These are phyloP conservation scores for Cataglyphis rosenhaueri DNA, from an alignment of 2,888 invertebrate species.

Conservation along the genomic window DNA sequence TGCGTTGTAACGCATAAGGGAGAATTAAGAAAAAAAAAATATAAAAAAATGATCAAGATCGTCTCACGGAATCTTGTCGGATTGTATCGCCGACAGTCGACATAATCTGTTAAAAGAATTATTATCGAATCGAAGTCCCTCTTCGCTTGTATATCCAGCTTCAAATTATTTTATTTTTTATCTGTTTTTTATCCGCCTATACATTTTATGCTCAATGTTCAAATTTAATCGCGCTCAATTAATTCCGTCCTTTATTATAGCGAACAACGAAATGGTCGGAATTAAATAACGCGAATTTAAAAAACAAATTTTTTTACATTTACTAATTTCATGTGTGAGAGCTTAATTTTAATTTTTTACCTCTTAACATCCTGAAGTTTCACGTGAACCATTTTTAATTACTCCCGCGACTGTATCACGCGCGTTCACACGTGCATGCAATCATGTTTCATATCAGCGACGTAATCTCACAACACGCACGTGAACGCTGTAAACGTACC, in stretches of 20 bases:
- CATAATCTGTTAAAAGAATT: conserved; percentile 44
- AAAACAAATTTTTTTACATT: conserved; percentile 32
- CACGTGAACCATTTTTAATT: conserved; percentile 38
- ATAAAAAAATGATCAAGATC: conserved; percentile 44
- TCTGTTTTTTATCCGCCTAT: background rate
- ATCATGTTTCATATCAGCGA: conserved; percentile 37
- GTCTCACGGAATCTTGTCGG: conserved; percentile 29
- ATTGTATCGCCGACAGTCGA: conserved; percentile 33
- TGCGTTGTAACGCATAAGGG: conserved; percentile 54
- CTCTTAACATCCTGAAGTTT: background rate
- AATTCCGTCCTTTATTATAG: background rate
- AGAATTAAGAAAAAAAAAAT: conserved; percentile 51
- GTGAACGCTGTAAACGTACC: conserved; percentile 1
- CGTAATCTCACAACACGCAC: conserved; percentile 38
- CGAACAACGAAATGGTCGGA: background rate
- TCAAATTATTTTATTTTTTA: background rate
- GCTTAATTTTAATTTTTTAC: conserved; percentile 24
- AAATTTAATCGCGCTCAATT: conserved; percentile 39
- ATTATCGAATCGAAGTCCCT: conserved; percentile 36
- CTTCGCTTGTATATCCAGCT: background rate
- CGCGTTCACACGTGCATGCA: conserved; percentile 13
- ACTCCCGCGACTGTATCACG: conserved; percentile 11
- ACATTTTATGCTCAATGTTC: conserved; percentile 4
- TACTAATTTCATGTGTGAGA: background rate
- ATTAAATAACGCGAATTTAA: conserved; percentile 31